Percentiles rank a stretch among this genome's conserved stretches.
These are phyloP conservation scores for Felis chaus DNA, from an alignment of 2,113 vertebrate species.

Conservation along the genomic window DNA sequence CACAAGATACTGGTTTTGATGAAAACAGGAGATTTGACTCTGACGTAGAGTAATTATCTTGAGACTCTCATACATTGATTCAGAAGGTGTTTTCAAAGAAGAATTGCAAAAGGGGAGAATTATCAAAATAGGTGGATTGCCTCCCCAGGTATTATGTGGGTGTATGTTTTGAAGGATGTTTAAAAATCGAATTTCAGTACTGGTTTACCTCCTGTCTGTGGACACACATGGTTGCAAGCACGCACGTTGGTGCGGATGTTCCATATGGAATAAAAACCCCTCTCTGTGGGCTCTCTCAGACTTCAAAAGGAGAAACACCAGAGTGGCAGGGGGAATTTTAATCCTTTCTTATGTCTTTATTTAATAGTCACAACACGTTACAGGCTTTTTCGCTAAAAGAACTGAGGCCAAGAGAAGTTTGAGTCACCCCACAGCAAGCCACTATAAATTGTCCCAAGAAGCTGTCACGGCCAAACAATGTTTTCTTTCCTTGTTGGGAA, in stretches of 20 bases:
- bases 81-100: constrained; percentile 13
- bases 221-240: no score
- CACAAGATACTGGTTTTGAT: background rate
- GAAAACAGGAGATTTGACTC: background rate
- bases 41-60: background rate
- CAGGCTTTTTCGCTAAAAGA: constrained; percentile 29
- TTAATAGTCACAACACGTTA: background rate
- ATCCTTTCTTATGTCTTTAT: constrained; percentile 22
- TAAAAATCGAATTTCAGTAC: background rate
- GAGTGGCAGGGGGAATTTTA: constrained; percentile 24
- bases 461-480: background rate
- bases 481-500: constrained; percentile 28
- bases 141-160: background rate
- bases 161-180: background rate
- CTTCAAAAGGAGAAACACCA: background rate
- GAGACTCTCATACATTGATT: background rate
- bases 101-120: background rate
- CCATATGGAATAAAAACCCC: background rate
- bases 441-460: constrained; percentile 19
- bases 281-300: background rate
- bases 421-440: constrained; percentile 8
- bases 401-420: constrained; percentile 45
- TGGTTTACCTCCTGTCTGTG: background rate
- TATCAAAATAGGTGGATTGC: background rate
- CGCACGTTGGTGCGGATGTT: background rate